Percentiles rank a stretch among this genome's conserved stretches.
Conservation (phyloP, 64 coral and sea anemone genomes). For the Actinia tenebrosa region DNA sequence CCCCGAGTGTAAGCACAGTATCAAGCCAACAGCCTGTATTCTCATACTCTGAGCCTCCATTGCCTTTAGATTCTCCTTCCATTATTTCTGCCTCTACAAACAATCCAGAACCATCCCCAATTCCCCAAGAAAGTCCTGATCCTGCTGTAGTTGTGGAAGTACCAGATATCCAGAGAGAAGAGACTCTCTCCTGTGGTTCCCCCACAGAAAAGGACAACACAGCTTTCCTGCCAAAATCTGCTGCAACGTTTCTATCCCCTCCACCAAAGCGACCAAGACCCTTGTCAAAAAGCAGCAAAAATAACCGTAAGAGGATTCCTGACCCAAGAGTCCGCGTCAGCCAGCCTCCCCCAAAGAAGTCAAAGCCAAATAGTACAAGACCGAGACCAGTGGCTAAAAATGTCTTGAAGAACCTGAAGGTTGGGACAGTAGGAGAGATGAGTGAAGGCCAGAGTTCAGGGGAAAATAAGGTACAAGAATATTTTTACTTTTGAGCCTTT, state of each 20-base stretch:
- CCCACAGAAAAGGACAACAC: slow-evolving; percentile 31
- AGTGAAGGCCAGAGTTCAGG: slow-evolving; percentile 13
- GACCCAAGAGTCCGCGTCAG: slow-evolving; percentile 39
- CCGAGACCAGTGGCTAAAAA: slow-evolving; percentile 45
- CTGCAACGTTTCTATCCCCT: background rate
- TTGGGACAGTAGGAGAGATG: slow-evolving; percentile 24
- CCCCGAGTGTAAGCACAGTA: background rate
- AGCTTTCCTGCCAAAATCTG: slow-evolving; percentile 40
- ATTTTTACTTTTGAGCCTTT: background rate
- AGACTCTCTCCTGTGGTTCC: slow-evolving; percentile 6
- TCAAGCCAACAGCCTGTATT: background rate
- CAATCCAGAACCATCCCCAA: background rate
- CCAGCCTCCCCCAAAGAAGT: slow-evolving; percentile 39
- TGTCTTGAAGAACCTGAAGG: slow-evolving; percentile 62
- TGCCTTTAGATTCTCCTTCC: background rate
- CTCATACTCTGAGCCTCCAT: slow-evolving; percentile 12
- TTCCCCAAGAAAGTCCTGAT: background rate
- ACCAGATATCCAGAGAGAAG: slow-evolving; percentile 21
- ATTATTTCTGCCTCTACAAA: background rate
- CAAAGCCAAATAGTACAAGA: slow-evolving; percentile 40
- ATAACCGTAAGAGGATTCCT: slow-evolving; percentile 63
- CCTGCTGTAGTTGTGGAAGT: background rate
- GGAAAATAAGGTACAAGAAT: background rate
- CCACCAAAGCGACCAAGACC: slow-evolving; percentile 4
- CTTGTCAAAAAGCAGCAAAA: slow-evolving; percentile 53